Base-by-base conservation (phyloP, 2,113 vertebrate species). In the Chitala chitala region DNA sequence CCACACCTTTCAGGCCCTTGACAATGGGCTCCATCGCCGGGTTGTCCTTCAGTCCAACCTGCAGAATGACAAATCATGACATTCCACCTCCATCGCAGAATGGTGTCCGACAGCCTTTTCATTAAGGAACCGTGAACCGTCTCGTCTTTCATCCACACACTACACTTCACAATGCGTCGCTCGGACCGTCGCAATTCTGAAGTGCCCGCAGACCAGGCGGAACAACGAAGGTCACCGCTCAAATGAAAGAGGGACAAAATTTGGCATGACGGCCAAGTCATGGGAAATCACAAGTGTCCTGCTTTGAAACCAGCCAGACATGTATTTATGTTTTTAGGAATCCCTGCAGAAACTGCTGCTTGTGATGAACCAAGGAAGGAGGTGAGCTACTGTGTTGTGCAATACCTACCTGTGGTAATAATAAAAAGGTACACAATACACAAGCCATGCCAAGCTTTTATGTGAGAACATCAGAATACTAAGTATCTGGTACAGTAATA, bases 1-100 rank as follows among this genome's bases (percentile, higher is more conserved):
- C 96, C 31, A 98, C 97, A 3, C 97, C 92, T 88, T 96, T 99
- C 89, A 99, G 84, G 82, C 97, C 97, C 71, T 94, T 89, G 90
- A 99, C 98, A 91, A 99, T 97, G 78, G 95, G 94, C 80, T 97
- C 96, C 88, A 98, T 92, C 29, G 96, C 95, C 12, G 92, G 88
- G 88, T 98, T 99, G 92, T 96, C 92, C 90, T 92, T 95, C 79
- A 91, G 93, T 75, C 91, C 95, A 85, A 96, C 92, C 97, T 99
- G 88, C 78, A 90, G 83, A 84, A 82, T 17, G 33, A 59, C 40
- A 46, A 56, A 73, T 64, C 40, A 66, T 6, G 33, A n/a, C 26
- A 15, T 76, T 56, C 50, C 29, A 74, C 22, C 72, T 48, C 72
- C 33, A 42, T 29, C 36, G 7, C 12, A 12, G 5, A 6, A 12